Conservation (phyloP, 2,797 vertebrate genomes). For the Todus mexicanus region DNA sequence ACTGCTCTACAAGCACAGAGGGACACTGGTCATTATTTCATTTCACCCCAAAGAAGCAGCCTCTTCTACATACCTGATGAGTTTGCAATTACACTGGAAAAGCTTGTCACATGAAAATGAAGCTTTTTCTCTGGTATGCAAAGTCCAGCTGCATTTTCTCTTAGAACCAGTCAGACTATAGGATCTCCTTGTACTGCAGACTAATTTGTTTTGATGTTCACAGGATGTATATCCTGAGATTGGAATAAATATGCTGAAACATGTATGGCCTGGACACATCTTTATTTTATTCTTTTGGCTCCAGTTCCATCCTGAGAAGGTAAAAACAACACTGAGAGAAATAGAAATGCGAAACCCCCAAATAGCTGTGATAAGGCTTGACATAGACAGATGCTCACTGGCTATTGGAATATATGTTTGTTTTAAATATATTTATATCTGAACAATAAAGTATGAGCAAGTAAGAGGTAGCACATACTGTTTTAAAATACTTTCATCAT, state of each 20-base stretch:
- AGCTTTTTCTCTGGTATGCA: background rate
- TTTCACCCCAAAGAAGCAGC: background rate
- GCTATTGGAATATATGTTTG: background rate
- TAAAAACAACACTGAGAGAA: background rate
- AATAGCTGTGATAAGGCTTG: background rate
- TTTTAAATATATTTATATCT: background rate
- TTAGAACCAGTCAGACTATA: background rate
- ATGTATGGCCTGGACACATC: background rate
- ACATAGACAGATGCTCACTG: background rate
- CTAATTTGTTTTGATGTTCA: slow-evolving; percentile 48
- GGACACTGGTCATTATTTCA: background rate
- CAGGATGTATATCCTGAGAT: slow-evolving; percentile 26
- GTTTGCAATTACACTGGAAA: background rate
- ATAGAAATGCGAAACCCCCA: background rate
- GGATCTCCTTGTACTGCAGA: background rate
- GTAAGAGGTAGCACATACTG: background rate
- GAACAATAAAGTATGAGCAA: background rate
- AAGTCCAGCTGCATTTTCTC: slow-evolving; percentile 33
- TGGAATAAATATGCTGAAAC: slow-evolving; percentile 30
- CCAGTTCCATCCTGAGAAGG: background rate
- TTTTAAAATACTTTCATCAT: background rate
- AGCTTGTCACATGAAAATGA: background rate
- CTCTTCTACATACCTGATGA: background rate
- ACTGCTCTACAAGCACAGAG: background rate
- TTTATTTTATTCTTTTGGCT: slow-evolving; percentile 15